A percentile compares a stretch with the other conserved stretches of the same genome.
Evolutionary conservation across 2,113 vertebrate genomes (phyloP).

Genomic region (Notiomystis cincta): DNA sequence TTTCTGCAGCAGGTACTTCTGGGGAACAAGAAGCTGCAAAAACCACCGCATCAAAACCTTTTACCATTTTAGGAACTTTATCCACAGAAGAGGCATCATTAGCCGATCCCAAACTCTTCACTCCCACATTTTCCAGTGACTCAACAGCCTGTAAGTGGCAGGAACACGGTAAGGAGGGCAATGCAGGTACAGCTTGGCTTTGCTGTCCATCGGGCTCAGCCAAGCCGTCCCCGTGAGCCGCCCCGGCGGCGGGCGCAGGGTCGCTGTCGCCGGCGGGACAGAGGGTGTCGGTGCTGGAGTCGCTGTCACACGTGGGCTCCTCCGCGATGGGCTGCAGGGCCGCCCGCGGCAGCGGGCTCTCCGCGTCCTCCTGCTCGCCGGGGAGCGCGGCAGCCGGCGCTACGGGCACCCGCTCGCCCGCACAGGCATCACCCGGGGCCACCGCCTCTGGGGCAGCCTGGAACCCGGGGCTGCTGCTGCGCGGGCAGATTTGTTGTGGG

Average conservation of each 20-base stretch:
- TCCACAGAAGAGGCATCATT: conserved; percentile 20
- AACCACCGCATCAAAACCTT: not conserved
- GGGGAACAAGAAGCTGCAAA: not conserved
- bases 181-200: not conserved
- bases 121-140: not conserved
- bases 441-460: not conserved
- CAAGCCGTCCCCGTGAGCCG: not conserved
- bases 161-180: not conserved
- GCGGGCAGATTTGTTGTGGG: not conserved
- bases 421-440: not conserved
- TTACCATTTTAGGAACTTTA: conserved; percentile 45
- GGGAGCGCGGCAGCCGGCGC: too few relatives aligned
- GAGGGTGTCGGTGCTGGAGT: conserved; percentile 25
- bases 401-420: not conserved
- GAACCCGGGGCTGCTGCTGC: not conserved
- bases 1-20: not conserved
- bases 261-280: accelerated
- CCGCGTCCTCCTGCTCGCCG: not conserved
- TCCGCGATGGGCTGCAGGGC: conserved; percentile 27
- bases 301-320: conserved; percentile 26
- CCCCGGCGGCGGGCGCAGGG: not conserved
- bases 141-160: not conserved
- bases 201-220: not conserved
- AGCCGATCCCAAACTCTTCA: not conserved
- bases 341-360: not conserved